Conservation (phyloP, 2,888 invertebrate species). For the Drosophila putrida region DNA sequence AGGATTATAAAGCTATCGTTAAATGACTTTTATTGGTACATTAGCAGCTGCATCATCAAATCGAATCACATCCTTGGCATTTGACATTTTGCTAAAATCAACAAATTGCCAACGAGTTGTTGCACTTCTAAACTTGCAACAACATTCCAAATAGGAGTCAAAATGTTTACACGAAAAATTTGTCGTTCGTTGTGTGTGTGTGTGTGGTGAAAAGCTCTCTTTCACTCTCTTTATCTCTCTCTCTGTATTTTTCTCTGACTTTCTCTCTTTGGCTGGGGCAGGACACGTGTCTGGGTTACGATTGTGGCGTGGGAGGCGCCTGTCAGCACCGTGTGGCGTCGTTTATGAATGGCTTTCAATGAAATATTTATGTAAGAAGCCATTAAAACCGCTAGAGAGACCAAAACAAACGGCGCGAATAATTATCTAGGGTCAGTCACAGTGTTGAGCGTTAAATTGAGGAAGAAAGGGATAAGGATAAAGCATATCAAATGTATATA, state of each 20-base stretch:
- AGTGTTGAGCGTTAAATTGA: neutral
- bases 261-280: conserved; percentile 23
- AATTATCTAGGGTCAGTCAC: conserved; percentile 42
- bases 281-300: conserved; percentile 58
- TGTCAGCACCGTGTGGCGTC: conserved; percentile 54
- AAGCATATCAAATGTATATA: conserved; percentile 5
- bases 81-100: conserved; percentile 67
- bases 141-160: conserved; percentile 29
- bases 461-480: conserved; percentile 4
- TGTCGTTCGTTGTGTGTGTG: conserved; percentile 1
- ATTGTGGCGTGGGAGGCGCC: conserved; percentile 35
- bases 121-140: conserved; percentile 33
- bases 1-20: neutral
- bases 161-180: conserved; percentile 45
- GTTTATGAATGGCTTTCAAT: conserved; percentile 76
- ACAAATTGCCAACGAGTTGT: conserved; percentile 31
- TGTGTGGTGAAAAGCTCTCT: conserved; percentile 73
- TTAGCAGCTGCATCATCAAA: conserved; percentile 2
- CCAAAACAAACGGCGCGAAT: conserved; percentile 37
- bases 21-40: neutral
- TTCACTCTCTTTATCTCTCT: neutral
- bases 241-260: neutral
- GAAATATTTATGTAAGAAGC: conserved; percentile 75
- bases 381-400: conserved; percentile 48
- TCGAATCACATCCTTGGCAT: conserved; percentile 66